Evolutionary conservation across 2,888 invertebrate genomes (phyloP).

Genomic region (Trichopria drosophilae): DNA sequence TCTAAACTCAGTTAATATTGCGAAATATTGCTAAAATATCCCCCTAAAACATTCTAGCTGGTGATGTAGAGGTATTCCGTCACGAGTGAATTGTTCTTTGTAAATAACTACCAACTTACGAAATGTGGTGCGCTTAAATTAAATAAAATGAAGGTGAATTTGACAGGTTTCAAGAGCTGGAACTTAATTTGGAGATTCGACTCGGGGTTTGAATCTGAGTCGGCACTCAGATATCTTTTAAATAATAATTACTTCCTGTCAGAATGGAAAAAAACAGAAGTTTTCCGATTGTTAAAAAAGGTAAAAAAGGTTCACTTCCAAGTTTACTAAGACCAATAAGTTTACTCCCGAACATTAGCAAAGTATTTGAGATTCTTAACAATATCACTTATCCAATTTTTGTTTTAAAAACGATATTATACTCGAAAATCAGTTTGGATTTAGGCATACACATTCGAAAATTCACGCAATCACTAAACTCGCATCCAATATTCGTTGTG

Average conservation of each 20-base stretch:
- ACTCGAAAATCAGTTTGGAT: constrained; percentile 30
- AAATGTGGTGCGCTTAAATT: too few relatives aligned
- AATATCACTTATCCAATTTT: constrained; percentile 5
- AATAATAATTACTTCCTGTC: constrained; percentile 39
- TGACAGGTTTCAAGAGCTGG: too few relatives aligned
- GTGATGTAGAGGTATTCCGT: too few relatives aligned
- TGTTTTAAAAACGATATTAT: constrained; percentile 20
- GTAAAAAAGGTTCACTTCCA: constrained; percentile 11
- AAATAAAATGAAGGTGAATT: too few relatives aligned
- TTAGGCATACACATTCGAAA: constrained; percentile 29
- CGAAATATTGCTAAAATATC: too few relatives aligned
- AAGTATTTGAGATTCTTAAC: constrained; percentile 33
- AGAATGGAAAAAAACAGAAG: constrained; percentile 36
- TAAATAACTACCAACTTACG: too few relatives aligned
- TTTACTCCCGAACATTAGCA: constrained; percentile 34
- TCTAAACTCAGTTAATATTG: too few relatives aligned
- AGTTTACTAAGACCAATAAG: constrained; percentile 36
- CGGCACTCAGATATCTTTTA: too few relatives aligned
- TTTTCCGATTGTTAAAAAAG: constrained; percentile 26
- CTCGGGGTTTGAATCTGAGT: too few relatives aligned
- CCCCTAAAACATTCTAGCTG: too few relatives aligned
- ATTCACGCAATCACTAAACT: constrained; percentile 27
- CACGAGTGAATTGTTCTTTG: too few relatives aligned
- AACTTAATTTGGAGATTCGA: too few relatives aligned
- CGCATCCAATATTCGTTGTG: constrained; percentile 11